phyloP scores from a whole-genome alignment of 1,140 invertebrate genomes.

The Macrobrachium nipponense region DNA sequence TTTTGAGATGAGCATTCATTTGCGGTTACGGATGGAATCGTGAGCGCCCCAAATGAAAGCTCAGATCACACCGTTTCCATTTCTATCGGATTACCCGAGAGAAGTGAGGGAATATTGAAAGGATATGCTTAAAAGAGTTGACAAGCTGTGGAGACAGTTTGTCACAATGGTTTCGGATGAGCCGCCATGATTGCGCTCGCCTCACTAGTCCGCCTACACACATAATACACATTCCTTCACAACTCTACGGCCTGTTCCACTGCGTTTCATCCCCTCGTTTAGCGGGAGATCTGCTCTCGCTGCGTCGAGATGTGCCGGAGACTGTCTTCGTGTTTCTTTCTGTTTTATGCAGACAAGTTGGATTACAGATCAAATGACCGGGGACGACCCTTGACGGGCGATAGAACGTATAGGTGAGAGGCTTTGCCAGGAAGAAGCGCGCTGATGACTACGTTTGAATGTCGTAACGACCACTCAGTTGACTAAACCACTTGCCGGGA shows the following conservation, averaged over 20 bases:
- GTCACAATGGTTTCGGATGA: constrained; percentile 61
- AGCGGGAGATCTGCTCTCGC: too few species aligned
- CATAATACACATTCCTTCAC: constrained; percentile 19
- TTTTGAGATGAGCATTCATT: constrained; percentile 30
- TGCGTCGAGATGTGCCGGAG: too few species aligned
- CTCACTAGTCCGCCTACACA: constrained; percentile 50
- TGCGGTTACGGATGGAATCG: not conserved
- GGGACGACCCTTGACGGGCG: not conserved
- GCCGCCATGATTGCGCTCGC: constrained; percentile 60
- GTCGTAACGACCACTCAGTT: constrained; percentile 57
- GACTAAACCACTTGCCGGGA: constrained; percentile 63
- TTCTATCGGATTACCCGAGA: not conserved
- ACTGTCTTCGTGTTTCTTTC: too few species aligned
- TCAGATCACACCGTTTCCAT: too few species aligned
- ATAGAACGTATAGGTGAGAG: not conserved
- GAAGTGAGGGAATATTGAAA: not conserved
- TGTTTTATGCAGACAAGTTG: too few species aligned
- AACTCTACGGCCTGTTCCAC: constrained; percentile 23
- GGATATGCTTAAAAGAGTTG: constrained; percentile 34
- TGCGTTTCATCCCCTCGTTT: not conserved
- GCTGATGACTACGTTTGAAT: constrained; percentile 47
- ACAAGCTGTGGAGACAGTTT: constrained; percentile 59
- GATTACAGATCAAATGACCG: too few species aligned
- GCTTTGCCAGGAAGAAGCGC: not conserved
- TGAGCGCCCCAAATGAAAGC: too few species aligned